Evolutionary conservation across 2,888 invertebrate genomes (phyloP), one percentile per base, ranked within the genome.

Genomic region (Reticulitermes lucifugus): DNA sequence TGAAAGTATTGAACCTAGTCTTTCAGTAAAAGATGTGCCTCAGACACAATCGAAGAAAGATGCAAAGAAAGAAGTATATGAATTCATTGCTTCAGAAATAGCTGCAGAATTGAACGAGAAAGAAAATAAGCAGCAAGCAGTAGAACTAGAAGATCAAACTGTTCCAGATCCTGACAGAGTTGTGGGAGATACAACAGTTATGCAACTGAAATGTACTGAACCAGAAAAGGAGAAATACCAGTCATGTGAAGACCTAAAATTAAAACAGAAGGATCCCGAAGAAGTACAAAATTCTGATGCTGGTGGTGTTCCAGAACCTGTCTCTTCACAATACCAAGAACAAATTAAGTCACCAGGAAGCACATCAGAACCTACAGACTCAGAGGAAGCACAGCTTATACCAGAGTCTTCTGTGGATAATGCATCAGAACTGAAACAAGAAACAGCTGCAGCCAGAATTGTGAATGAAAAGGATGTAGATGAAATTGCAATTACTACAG

Each of bases 191-290:
- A 55, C 55, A 55, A 1, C 18, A 55, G 4, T 55, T 55, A 18
- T 6, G 12, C 46, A 46, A 6, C 12, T 46, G 6, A 6, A 55
- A 55, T 21, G 1, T 18, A 55, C 55, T 55, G 55, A 55, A 46
- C 46, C 43, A 77, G 22, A 41, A 22, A n/a, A 77, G 25, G 10
- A n/a, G 51, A 73, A 21, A 35, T n/a, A 12, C 14, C 46, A 46
- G 46, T 46, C 46, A 46, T n/a, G n/a, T 3, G 70, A 81, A 43
- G 65, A 81, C 7, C 46, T n/a, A 22, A 81, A 81, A 43, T 22
- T 25, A 43, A 81, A 81, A 43, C 41, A 41, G 46, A 81, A 70
- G 41, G 70, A 77, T 46, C 4, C 14, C 43, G 43, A 81, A 70
- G 25, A 81, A 43, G 7, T 25, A 14, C 41, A 81, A 25, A 9